Percentiles rank a stretch among this genome's conserved stretches.
phyloP scores from a whole-genome alignment of 2,113 vertebrate genomes.

The Pseudonaja textilis region DNA sequence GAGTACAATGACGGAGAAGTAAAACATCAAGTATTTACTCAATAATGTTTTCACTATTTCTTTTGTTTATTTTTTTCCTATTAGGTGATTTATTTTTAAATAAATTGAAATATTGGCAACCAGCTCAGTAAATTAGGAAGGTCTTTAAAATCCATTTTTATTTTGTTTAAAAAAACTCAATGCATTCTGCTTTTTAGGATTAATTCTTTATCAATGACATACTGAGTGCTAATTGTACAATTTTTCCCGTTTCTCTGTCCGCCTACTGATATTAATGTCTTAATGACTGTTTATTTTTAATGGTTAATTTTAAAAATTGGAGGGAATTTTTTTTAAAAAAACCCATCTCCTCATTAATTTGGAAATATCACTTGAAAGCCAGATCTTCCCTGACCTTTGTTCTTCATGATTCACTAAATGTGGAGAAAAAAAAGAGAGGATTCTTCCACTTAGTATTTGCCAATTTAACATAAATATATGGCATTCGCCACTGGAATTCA shows the following conservation, averaged over 20 bases:
- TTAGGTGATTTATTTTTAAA: not conserved
- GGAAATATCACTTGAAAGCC: not conserved
- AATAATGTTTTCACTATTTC: not conserved
- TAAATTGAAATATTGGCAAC: not conserved
- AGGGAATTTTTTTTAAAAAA: no score
- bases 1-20: not conserved
- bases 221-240: not conserved
- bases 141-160: not conserved
- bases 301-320: not conserved
- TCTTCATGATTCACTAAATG: not conserved
- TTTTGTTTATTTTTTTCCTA: not conserved
- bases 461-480: constrained; percentile 20
- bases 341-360: not conserved
- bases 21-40: not conserved
- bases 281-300: not conserved
- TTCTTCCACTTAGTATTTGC: not conserved
- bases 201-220: not conserved
- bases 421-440: not conserved
- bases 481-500: not conserved
- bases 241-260: not conserved
- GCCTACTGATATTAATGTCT: not conserved
- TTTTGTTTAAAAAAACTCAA: not conserved
- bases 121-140: not conserved
- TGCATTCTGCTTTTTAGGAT: not conserved
- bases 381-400: not conserved